Base-by-base conservation (phyloP, 2,113 vertebrate genomes). In the Cephalopterus ornatus region DNA sequence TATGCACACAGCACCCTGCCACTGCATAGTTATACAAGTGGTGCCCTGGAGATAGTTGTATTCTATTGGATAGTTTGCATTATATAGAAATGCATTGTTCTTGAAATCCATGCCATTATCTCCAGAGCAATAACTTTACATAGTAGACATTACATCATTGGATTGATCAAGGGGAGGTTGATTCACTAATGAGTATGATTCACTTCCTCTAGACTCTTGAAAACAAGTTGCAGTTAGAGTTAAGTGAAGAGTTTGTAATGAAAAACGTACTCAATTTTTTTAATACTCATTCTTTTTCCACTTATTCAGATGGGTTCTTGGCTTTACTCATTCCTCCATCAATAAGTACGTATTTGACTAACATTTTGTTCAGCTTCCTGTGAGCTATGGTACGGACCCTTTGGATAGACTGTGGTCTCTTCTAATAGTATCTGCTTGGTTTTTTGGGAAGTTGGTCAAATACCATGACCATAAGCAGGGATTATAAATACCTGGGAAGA, bases 121-220 rank as follows among this genome's bases (percentile, higher is more conserved):
- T 87, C 55, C 61, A 83, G 41, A 72, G 62, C 39, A 92, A 4
- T 85, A 92, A 70, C 67, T 78, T 56, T 80, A 44, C 42, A 35
- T 2, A 1, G 30, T 30, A 77, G 58, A 80, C 70, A 68, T 94
- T 85, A 42, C 65, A 35, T 91, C 86, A 65, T 24, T 66, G 78
- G n/a, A 80, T 66, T 86, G 89, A 95, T 55, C 44, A 55, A 87
- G 88, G 58, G 49, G 23, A 94, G 52, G 49, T 67, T 88, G 62
- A 67, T 96, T 93, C 97, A 63, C 70, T 94, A 76, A 91, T 74
- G 39, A 73, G 23, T 59, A 35, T 95, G 82, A 94, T 94, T 95
- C 82, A 82, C 49, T 89, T 94, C 70, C 62, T 77, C 70, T 50
- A 50, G 61, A 49, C 41, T 92, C 56, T 66, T 92, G 44, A 85